phyloP scores from a whole-genome alignment of 2,888 invertebrate species.

The Epistrophe grossulariae region DNA sequence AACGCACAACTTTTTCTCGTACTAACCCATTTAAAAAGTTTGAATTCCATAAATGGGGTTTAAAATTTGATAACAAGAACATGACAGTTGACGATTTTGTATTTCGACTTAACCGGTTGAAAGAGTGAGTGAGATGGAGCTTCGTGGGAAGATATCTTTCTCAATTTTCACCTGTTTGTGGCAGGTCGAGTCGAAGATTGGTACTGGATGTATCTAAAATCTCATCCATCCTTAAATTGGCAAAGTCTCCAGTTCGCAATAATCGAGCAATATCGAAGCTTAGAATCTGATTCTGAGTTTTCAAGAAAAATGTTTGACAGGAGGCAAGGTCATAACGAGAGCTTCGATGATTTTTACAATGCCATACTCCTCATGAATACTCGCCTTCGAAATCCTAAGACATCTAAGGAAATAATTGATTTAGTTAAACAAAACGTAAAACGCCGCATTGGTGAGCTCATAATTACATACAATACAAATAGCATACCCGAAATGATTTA shows the following conservation, averaged over 20 bases:
- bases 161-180: not conserved
- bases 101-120: not conserved
- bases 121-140: slow-evolving; percentile 6
- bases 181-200: not conserved
- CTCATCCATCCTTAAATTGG: not conserved
- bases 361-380: not conserved
- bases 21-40: not conserved
- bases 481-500: not conserved
- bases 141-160: not conserved
- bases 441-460: not conserved
- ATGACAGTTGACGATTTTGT: slow-evolving; percentile 14
- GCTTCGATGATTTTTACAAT: not conserved
- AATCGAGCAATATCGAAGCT: slow-evolving; percentile 9
- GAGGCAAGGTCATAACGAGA: not conserved
- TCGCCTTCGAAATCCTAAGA: not conserved
- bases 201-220: not conserved
- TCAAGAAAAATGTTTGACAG: not conserved
- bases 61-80: not conserved
- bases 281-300: not conserved
- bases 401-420: not conserved
- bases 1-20: not conserved
- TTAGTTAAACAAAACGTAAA: not conserved
- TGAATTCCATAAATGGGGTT: slow-evolving; percentile 11
- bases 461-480: slow-evolving; percentile 3
- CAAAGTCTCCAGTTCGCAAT: not conserved